Conservation (phyloP, 1,140 invertebrate genomes). For the Dendrolimus punctatus region DNA sequence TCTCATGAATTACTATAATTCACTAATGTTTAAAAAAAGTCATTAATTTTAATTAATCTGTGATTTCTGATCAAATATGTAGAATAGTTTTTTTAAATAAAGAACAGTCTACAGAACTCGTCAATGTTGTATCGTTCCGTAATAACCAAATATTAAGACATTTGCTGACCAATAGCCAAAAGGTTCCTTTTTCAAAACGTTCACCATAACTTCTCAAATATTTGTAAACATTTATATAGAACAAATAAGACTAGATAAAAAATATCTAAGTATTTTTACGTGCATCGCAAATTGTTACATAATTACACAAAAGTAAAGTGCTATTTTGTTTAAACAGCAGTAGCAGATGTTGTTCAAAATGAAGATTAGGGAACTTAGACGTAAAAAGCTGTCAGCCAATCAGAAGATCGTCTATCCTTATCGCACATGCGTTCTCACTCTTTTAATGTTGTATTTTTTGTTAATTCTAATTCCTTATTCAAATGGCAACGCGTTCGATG, state of each 20-base stretch:
- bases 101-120: too few species aligned
- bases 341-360: slow-evolving; percentile 60
- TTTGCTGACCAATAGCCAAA: slow-evolving; percentile 32
- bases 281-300: slow-evolving; percentile 53
- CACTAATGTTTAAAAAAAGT: too few species aligned
- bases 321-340: slow-evolving; percentile 59
- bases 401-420: slow-evolving; percentile 28
- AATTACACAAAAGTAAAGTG: slow-evolving; percentile 58
- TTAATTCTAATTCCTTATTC: slow-evolving; percentile 69
- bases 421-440: slow-evolving; percentile 37
- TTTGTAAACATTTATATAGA: slow-evolving; percentile 49
- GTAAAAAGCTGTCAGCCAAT: slow-evolving; percentile 70
- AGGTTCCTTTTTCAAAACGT: slow-evolving; percentile 9
- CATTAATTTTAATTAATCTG: too few species aligned
- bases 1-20: too few species aligned
- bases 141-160: too few species aligned
- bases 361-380: slow-evolving; percentile 70
- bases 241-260: slow-evolving; percentile 44
- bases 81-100: too few species aligned
- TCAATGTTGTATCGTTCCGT: too few species aligned
- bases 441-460: slow-evolving; percentile 70
- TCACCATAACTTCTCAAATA: slow-evolving; percentile 59
- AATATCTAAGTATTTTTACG: slow-evolving; percentile 30
- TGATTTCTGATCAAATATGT: too few species aligned
- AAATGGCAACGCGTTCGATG: slow-evolving; percentile 58